phyloP scores from a whole-genome alignment of 2,797 vertebrate species.

The Spinibarbus caldwelli region DNA sequence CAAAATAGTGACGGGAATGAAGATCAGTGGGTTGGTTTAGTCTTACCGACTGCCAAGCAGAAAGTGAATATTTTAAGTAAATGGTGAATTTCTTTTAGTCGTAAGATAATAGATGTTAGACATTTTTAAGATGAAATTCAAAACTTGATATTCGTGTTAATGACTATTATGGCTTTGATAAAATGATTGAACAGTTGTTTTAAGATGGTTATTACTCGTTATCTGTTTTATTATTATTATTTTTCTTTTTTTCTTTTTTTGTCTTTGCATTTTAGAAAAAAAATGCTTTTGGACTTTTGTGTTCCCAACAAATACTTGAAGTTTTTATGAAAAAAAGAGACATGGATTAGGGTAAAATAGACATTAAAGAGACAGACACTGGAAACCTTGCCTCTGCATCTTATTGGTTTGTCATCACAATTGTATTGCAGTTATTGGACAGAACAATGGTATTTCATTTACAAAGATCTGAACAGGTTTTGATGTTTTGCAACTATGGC shows the following conservation, averaged over 20 bases:
- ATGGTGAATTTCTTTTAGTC: constrained; percentile 55
- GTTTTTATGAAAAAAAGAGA: constrained; percentile 74
- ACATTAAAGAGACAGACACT: constrained; percentile 79
- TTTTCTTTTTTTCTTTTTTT: constrained; percentile 63
- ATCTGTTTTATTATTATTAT: constrained; percentile 3
- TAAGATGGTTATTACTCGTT: constrained; percentile 62
- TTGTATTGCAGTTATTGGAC: not conserved
- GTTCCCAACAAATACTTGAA: constrained; percentile 83
- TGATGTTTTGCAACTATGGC: not conserved
- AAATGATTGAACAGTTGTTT: constrained; percentile 70
- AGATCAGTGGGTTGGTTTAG: constrained; percentile 45
- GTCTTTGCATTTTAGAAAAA: constrained; percentile 70
- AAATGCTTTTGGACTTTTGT: constrained; percentile 68
- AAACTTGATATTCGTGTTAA: constrained; percentile 75
- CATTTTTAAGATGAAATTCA: constrained; percentile 71
- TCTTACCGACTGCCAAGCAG: constrained; percentile 45
- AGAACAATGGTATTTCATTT: not conserved
- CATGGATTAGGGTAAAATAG: constrained; percentile 74
- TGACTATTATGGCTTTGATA: constrained; percentile 71
- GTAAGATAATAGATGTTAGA: constrained; percentile 71
- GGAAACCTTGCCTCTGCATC: constrained; percentile 63
- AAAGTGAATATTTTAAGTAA: constrained; percentile 48
- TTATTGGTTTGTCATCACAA: constrained; percentile 18
- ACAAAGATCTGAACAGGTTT: not conserved
- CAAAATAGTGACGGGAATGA: constrained; percentile 51